Evolutionary conservation across 2,113 vertebrate species (phyloP).

Genomic region (Cyphomyrus discorhynchus): DNA sequence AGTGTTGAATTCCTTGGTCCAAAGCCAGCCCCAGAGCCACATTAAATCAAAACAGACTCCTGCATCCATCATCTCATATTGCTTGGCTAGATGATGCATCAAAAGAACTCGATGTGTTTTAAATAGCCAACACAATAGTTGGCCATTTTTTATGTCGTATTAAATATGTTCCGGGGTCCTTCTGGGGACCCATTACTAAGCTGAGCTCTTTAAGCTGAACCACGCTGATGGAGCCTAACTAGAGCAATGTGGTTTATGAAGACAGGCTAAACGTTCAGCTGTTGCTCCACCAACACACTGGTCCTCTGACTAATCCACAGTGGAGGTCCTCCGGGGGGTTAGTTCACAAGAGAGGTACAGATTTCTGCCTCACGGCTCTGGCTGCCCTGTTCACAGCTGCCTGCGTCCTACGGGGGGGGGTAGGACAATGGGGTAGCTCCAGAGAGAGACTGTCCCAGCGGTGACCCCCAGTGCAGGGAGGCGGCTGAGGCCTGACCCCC

Average conservation of each 20-base stretch:
- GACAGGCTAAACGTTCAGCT: neutral
- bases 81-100: neutral
- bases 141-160: neutral
- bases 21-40: neutral
- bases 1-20: neutral
- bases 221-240: neutral
- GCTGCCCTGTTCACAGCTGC: neutral
- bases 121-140: neutral
- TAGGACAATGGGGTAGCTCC: neutral
- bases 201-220: neutral
- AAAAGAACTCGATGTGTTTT: neutral
- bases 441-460: neutral
- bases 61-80: neutral
- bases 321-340: neutral
- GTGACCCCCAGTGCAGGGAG: neutral
- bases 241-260: neutral
- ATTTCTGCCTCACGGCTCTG: neutral
- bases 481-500: constrained; percentile 8
- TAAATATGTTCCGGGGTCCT: neutral
- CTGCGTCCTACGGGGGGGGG: neutral
- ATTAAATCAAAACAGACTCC: neutral
- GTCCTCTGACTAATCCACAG: neutral
- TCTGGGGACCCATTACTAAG: neutral
- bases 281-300: neutral
- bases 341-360: neutral